phyloP scores from a whole-genome alignment of 1,140 invertebrate species.

The Heliothis virescens region DNA sequence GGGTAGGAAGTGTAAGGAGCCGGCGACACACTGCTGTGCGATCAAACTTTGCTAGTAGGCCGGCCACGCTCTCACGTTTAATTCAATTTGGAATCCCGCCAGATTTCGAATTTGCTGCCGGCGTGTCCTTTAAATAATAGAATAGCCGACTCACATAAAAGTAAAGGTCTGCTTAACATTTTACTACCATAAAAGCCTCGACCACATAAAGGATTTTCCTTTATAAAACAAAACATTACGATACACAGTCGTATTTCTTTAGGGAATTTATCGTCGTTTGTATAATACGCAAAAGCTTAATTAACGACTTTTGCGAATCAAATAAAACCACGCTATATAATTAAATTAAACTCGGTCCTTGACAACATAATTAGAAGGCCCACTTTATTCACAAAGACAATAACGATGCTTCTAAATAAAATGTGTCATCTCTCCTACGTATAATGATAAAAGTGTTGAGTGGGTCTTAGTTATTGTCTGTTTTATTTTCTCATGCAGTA shows the following conservation, averaged over 20 bases:
- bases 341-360: constrained; percentile 32
- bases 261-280: constrained; percentile 27
- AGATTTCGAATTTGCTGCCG: constrained; percentile 77
- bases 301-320: constrained; percentile 33
- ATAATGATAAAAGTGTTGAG: constrained; percentile 30
- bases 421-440: constrained; percentile 10
- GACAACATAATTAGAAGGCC: constrained; percentile 27
- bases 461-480: constrained; percentile 33
- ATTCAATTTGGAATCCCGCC: constrained; percentile 79
- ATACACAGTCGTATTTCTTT: constrained; percentile 20
- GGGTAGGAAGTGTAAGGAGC: constrained; percentile 26
- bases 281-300: constrained; percentile 21
- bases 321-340: constrained; percentile 38
- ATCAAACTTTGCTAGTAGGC: constrained; percentile 65
- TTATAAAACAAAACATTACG: constrained; percentile 23
- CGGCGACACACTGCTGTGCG: constrained; percentile 57
- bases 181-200: constrained; percentile 58
- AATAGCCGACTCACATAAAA: constrained; percentile 70
- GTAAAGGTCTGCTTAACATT: constrained; percentile 64
- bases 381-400: constrained; percentile 37
- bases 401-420: constrained; percentile 28
- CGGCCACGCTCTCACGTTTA: constrained; percentile 69
- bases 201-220: constrained; percentile 44
- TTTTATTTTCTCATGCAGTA: constrained; percentile 40
- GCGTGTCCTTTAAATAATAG: constrained; percentile 78